Percentiles rank a stretch among this genome's conserved stretches.
Evolutionary conservation across 2,113 vertebrate genomes (phyloP).

Genomic region (Anseranas semipalmata): DNA sequence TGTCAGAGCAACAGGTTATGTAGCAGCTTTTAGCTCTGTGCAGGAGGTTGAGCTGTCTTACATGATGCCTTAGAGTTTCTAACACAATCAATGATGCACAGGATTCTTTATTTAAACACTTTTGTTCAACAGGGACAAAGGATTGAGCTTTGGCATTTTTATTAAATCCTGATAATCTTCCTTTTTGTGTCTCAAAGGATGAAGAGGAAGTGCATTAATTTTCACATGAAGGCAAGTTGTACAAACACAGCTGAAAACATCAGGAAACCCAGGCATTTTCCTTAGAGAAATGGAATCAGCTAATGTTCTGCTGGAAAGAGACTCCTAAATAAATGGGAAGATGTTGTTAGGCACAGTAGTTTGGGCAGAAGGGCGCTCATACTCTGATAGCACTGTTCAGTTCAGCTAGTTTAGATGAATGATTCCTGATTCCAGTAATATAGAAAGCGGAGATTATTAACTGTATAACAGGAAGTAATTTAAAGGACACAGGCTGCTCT

Average conservation of each 20-base stretch:
- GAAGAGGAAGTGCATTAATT: slow-evolving; percentile 46
- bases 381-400: not conserved
- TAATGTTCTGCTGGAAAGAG: slow-evolving; percentile 14
- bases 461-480: slow-evolving; percentile 53
- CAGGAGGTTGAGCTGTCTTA: not conserved
- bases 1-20: not conserved
- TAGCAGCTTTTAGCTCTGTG: not conserved
- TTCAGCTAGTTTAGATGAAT: slow-evolving; percentile 8
- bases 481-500: slow-evolving; percentile 20
- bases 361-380: not conserved
- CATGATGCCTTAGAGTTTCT: not conserved
- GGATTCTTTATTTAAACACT: slow-evolving; percentile 13
- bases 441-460: slow-evolving; percentile 50
- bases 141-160: not conserved
- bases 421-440: not conserved
- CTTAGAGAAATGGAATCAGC: slow-evolving; percentile 1
- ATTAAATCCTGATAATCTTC: slow-evolving; percentile 19
- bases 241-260: slow-evolving; percentile 63
- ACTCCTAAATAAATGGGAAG: not conserved
- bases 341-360: not conserved
- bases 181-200: not conserved
- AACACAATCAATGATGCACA: not conserved
- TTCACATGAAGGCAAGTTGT: slow-evolving; percentile 25
- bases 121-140: slow-evolving; percentile 3
- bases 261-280: slow-evolving; percentile 43